Evolutionary conservation across 2,113 vertebrate genomes (phyloP).

Genomic region (Lepidothrix coronata): DNA sequence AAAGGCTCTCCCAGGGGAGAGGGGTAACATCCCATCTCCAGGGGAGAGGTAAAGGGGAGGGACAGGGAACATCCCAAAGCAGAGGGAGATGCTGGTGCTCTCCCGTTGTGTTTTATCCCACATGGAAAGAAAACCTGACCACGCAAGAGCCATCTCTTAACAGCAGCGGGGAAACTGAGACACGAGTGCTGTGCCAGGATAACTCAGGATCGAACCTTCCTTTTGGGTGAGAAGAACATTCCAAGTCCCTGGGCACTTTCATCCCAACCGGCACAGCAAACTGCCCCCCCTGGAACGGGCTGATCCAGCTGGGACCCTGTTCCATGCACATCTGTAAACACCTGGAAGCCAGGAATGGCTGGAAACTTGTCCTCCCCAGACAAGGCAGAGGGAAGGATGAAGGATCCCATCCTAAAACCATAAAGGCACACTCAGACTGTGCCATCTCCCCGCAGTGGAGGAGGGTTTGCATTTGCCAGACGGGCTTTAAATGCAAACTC

Average conservation of each 20-base stretch:
- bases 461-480: background rate
- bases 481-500: background rate
- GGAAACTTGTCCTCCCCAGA: background rate
- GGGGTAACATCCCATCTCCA: background rate
- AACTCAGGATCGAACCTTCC: background rate
- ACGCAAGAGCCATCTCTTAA: accelerated
- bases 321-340: background rate
- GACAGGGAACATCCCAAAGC: background rate
- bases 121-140: accelerated
- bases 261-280: background rate
- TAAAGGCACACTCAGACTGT: background rate
- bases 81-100: background rate
- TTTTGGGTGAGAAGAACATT: background rate
- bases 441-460: background rate
- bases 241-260: background rate
- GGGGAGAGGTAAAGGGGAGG: no score
- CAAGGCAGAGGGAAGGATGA: background rate
- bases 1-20: background rate
- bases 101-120: background rate
- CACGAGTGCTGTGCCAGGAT: background rate
- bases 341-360: background rate
- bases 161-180: slow-evolving; percentile 6
- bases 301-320: background rate
- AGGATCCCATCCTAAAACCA: background rate
- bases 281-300: accelerated